Evolutionary conservation across 2,888 invertebrate genomes (phyloP), one percentile per base, ranked within the genome.

Genomic region (Lepidonotus clava): DNA sequence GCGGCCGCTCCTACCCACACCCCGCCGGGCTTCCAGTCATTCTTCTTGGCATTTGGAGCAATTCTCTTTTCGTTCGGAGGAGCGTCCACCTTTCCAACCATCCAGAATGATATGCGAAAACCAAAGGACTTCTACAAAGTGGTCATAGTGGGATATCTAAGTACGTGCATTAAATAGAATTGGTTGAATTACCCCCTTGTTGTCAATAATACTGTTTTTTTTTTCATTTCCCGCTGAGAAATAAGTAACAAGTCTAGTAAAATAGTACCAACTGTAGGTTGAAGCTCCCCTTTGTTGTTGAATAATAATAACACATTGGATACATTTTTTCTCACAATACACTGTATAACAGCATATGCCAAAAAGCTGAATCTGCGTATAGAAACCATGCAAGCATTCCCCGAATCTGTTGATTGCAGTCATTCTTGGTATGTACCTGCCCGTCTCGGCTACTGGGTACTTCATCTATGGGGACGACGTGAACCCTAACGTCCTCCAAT

Each of bases 91-190:
- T 95, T 98, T 91, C 95, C 98, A 89, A 98, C 98, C 0, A 96
- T 98, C 83, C 98, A 98, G 95, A 97, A 98, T 89, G 98, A 98
- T 93, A 98, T 98, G 98, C 96, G 96, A 88, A 95, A 97, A 88
- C 97, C 97, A 89, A 94, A 95, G 0, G 96, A 96, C 91, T 96
- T 98, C 89, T 96, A 96, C 90, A 95, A 95, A 91, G 97, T 97
- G 0, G 96, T 97, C 0, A 90, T 96, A 0, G 95, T 96, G 14
- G 97, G 96, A 14, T 97, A 97, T 93, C 86, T 94, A 40, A 95
- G 96, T 96, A 93, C n/a, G n/a, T n/a, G 94, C 95, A 41, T 11
- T 11, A 8, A 93, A 66, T 51, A 18, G 18, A 11, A 11, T 51
- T 18, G 18, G 51, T 51, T 51, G 51, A 51, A 51, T 14, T 51